Conservation (phyloP, 2,113 vertebrate genomes). For the Uropsilus gracilis region DNA sequence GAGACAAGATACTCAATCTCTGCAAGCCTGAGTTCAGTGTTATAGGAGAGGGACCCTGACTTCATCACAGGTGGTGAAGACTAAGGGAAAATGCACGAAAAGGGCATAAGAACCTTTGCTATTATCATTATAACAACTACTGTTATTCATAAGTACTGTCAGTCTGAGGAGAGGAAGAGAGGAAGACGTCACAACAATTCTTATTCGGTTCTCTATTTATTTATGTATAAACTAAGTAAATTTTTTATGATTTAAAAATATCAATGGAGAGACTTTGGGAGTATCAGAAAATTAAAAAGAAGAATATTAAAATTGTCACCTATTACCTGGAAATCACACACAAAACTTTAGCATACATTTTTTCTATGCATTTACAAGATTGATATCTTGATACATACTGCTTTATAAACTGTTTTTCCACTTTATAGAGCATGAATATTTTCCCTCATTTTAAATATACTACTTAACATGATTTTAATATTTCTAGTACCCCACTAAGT, state of each 20-base stretch:
- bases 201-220: neutral
- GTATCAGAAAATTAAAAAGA: conserved; percentile 31
- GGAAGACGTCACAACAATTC: conserved; percentile 39
- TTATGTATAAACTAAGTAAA: conserved; percentile 9
- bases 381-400: neutral
- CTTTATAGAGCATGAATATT: conserved; percentile 12
- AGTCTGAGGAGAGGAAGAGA: conserved; percentile 47
- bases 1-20: neutral
- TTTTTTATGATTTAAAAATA: neutral
- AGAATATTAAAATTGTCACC: neutral
- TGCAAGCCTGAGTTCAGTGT: rapidly evolving
- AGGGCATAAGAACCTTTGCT: neutral
- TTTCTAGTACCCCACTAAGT: conserved; percentile 30
- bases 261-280: neutral
- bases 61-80: neutral
- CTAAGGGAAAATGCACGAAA: neutral
- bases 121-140: neutral
- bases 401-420: conserved; percentile 33
- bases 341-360: conserved; percentile 2
- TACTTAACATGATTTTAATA: conserved; percentile 37
- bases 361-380: conserved; percentile 28
- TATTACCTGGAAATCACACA: neutral
- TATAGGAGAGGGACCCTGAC: too few relatives aligned
- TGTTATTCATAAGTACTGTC: neutral
- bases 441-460: conserved; percentile 41